Evolutionary conservation across 2,113 vertebrate species (phyloP).

Genomic region (Parus major): DNA sequence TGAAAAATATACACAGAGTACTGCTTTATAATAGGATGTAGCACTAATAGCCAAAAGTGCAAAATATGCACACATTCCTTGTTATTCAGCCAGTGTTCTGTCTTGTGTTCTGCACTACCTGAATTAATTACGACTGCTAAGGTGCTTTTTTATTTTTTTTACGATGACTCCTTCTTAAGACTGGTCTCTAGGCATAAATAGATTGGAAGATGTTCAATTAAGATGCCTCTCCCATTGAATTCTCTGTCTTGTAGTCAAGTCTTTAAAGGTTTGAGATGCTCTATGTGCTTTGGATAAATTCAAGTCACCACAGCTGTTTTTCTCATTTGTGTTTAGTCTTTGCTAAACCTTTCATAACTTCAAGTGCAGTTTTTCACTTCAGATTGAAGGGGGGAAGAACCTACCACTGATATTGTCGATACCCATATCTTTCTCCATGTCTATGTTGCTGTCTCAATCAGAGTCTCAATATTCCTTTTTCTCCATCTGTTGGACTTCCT

Average conservation of each 20-base stretch:
- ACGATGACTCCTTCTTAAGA: not conserved
- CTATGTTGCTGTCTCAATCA: not conserved
- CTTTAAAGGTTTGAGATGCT: slow-evolving; percentile 3
- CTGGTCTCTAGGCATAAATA: slow-evolving; percentile 12
- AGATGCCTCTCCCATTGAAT: slow-evolving; percentile 30
- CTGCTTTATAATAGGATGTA: not conserved
- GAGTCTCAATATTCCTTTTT: not conserved
- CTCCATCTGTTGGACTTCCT: not conserved
- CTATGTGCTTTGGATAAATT: not conserved
- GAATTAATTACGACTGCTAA: slow-evolving; percentile 14
- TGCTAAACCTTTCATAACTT: not conserved
- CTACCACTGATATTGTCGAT: not conserved
- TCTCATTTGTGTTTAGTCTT: not conserved
- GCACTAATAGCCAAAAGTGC: not conserved
- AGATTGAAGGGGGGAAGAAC: not conserved
- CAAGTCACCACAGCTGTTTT: not conserved
- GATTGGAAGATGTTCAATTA: slow-evolving; percentile 48
- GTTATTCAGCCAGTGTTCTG: not conserved
- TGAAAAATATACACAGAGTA: not conserved
- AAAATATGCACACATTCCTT: not conserved
- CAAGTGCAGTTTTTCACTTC: not conserved
- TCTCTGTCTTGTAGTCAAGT: not conserved
- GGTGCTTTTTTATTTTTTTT: not conserved
- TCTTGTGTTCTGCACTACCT: not conserved
- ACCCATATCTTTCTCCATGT: not conserved